Evolutionary conservation across 2,888 invertebrate genomes (phyloP), one percentile per base, ranked within the genome.

Genomic region (Tachina grossa): DNA sequence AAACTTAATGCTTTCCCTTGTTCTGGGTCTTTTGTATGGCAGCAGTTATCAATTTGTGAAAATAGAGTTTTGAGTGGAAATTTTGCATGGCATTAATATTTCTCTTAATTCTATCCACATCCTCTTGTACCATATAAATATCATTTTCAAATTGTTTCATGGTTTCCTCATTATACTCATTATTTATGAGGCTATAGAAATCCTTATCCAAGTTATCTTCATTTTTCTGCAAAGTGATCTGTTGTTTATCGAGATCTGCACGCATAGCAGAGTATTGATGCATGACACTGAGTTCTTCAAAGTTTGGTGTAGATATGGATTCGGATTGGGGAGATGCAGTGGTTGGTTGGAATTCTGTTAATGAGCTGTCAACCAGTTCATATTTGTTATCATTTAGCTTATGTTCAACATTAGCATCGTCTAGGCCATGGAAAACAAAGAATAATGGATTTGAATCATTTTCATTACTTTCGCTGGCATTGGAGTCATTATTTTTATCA

Each of bases 51-150:
- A 83, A 51, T 14, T 68, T 69, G 47, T 83, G 63, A n/a, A 79
- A 63, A 53, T 79, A 75, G 1, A 78, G 22, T 39, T 71, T 68
- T 8, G 78, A 49, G 2, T 51, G 69, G 0, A 83, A 11, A 14
- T 41, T 59, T 59, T 85, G 71, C 59, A 85, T 63, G 22, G 16
- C 57, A 13, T 75, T 31, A 5, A 82, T 59, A 47, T 55, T 49
- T 13, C 51, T 66, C 11, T 75, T 75, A n/a, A 83, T 65, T 59
- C 22, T 41, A 9, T 83, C 65, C 1, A 79, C 10, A 59, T 71
- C 53, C 1, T 69, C 53, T 0, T 53, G 75, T 0, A 66, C 13
- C 3, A n/a, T 53, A 10, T 13, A 9, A 13, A 85, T 49, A n/a
- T 79, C 79, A 1, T 59, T 47, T n/a, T 61, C 69, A 31, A 85